These are phyloP conservation scores for Hypsopygia costalis DNA, from an alignment of 2,888 invertebrate genomes.

Conservation along the genomic window DNA sequence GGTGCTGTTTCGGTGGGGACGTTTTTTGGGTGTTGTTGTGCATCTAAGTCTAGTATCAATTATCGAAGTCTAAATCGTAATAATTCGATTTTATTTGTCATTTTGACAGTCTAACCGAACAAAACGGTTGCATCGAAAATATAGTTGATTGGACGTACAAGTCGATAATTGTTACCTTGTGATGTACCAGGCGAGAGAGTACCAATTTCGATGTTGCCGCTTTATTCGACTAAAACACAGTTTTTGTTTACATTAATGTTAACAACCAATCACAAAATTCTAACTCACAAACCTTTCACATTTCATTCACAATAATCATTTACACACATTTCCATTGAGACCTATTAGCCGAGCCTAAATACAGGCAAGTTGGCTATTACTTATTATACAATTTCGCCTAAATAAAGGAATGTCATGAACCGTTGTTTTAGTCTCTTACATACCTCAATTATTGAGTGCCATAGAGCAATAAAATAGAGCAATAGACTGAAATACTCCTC, in stretches of 20 bases:
- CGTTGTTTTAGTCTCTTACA: constrained; percentile 24
- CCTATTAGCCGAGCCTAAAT: constrained; percentile 3
- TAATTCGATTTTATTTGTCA: not conserved
- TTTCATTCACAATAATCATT: not conserved
- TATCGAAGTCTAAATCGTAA: too few species aligned
- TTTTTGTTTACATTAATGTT: not conserved
- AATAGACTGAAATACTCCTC: not conserved
- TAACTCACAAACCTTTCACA: not conserved
- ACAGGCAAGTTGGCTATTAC: not conserved
- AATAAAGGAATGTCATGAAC: constrained; percentile 48
- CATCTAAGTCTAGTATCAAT: too few species aligned
- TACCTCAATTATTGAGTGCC: not conserved
- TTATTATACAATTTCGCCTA: constrained; percentile 19
- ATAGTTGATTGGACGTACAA: too few species aligned
- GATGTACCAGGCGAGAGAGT: too few species aligned
- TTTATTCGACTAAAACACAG: not conserved
- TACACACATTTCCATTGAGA: constrained; percentile 2
- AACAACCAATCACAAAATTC: constrained; percentile 4
- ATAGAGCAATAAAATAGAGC: constrained; percentile 2
- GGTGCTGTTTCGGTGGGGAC: too few species aligned
- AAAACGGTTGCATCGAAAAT: too few species aligned
- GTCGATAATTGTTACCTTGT: too few species aligned
- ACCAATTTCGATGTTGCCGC: too few species aligned
- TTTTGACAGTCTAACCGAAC: not conserved
- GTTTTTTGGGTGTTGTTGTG: too few species aligned